Evolutionary conservation across 2,888 invertebrate genomes (phyloP).

Genomic region (Synanthedon tipuliformis): DNA sequence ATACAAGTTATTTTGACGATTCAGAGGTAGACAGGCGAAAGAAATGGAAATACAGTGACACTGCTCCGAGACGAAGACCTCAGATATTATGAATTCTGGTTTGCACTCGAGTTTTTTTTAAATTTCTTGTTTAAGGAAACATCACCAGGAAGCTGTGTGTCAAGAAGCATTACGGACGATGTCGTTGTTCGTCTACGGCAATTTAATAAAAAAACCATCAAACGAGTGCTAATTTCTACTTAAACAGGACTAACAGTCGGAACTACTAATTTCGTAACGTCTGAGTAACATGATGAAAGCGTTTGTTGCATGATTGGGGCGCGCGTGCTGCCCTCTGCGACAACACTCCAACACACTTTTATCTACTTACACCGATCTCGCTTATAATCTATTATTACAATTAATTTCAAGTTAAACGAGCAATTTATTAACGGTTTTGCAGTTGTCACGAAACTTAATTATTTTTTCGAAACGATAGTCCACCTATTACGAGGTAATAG

Average conservation of each 20-base stretch:
- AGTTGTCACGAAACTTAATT: neutral
- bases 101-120: too few species aligned
- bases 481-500: too few species aligned
- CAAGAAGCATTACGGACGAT: too few species aligned
- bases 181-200: too few species aligned
- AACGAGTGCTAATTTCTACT: neutral
- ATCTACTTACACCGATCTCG: conserved; percentile 1
- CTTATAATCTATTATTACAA: conserved; percentile 5
- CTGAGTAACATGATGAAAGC: conserved; percentile 30
- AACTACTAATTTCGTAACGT: conserved; percentile 26
- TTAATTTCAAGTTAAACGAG: conserved; percentile 5
- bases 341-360: conserved; percentile 2
- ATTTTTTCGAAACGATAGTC: too few species aligned
- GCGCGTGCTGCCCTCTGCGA: conserved; percentile 5
- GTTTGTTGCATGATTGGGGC: conserved; percentile 30
- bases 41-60: too few species aligned
- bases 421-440: neutral
- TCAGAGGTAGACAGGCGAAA: too few species aligned
- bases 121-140: too few species aligned
- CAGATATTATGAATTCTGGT: too few species aligned
- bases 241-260: conserved; percentile 12
- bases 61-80: too few species aligned
- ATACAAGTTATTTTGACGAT: too few species aligned
- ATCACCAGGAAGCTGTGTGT: too few species aligned
- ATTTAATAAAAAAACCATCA: neutral